Evolutionary conservation across 2,888 invertebrate species (phyloP).

Genomic region (Tachina lurida): DNA sequence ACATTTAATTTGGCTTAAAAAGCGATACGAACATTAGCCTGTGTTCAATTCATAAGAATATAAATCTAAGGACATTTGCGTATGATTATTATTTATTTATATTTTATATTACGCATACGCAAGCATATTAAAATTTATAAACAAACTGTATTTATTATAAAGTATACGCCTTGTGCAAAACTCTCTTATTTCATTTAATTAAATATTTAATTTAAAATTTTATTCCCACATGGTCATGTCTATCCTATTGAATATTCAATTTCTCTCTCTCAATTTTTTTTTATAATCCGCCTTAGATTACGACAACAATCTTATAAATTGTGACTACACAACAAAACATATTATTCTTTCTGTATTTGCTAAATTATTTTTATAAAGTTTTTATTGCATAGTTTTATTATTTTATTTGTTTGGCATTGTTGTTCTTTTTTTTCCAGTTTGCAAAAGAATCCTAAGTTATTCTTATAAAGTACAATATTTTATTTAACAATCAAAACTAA

Average conservation of each 20-base stretch:
- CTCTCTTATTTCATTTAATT: background rate
- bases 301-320: background rate
- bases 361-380: constrained; percentile 30
- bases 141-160: constrained; percentile 1
- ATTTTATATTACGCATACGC: constrained; percentile 16
- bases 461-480: background rate
- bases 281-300: background rate
- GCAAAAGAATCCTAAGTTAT: background rate
- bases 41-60: too few species aligned
- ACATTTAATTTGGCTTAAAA: too few species aligned
- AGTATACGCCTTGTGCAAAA: background rate
- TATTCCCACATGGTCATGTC: background rate
- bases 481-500: constrained; percentile 30
- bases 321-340: constrained; percentile 2
- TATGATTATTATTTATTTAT: constrained; percentile 11
- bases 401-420: background rate
- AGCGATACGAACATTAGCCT: too few species aligned
- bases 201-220: constrained; percentile 14
- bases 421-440: background rate
- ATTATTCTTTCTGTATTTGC: background rate
- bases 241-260: background rate
- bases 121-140: background rate
- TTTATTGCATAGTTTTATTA: background rate
- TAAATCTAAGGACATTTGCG: background rate
- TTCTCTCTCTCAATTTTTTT: background rate